Base-by-base conservation (phyloP, 2,797 vertebrate species). In the Sebastes elongatus region DNA sequence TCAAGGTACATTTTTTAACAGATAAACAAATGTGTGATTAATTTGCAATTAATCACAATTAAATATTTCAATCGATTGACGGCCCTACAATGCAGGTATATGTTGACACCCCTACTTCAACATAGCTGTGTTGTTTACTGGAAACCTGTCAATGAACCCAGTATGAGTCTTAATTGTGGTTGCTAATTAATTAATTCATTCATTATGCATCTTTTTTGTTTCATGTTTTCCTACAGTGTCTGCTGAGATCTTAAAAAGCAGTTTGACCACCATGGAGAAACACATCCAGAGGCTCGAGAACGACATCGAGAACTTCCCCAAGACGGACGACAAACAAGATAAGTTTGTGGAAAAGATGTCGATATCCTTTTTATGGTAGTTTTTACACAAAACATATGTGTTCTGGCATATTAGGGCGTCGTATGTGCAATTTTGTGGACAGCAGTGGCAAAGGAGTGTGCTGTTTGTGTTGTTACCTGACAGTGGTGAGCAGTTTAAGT, bases 301-400 rank as follows among this genome's bases (percentile, higher is more conserved):
- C 6, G 97, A 98, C 92, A 97, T 99, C 20, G 77, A 96, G 91
- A 98, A 97, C 73, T 99, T 99, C 87, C 96, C 97, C 1, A 96
- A 98, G 91, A 95, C 88, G 3, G 96, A 98, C 5, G 97, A 98
- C 79, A 87, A 87, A 1, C 95, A 95, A 59, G 98, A 99, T 93
- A 99, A 97, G 95, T 99, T 99, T 95, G 97, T 99, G 57, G 96
- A 97, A 90, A 99, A 99, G 92, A 97, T 99, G 97, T 96, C 89
- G 2, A 99, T 99, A 99, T 99, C 99, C 99, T 99, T 99, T 97
- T 71, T 74, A 20, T 5, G 22, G 62, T 25, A 6, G 14, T 70
- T 64, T 64, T 65, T 25, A 0, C 22, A 5, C 14, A n/a, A 23
- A 73, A 71, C 22, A 27, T 56, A 23, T 56, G 20, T 59, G 6